Conservation (phyloP, 2,888 invertebrate genomes). For the Colletes collaris region DNA sequence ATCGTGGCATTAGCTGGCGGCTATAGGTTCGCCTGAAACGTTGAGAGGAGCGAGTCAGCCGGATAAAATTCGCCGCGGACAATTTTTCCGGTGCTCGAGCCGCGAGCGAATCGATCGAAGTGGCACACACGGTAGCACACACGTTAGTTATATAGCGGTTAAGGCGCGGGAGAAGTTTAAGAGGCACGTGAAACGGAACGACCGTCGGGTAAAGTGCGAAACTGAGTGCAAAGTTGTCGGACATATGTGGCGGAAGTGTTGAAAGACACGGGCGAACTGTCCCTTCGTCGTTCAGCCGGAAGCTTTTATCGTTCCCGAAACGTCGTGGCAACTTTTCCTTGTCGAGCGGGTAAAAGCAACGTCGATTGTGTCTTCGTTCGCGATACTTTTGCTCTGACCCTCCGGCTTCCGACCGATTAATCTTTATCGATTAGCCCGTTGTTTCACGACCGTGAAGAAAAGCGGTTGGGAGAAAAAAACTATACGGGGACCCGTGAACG, state of each 20-base stretch:
- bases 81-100: slow-evolving; percentile 9
- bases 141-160: slow-evolving; percentile 11
- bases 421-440: slow-evolving; percentile 53
- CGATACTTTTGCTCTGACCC: slow-evolving; percentile 16
- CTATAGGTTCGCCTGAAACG: too few species aligned
- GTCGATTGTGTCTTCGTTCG: slow-evolving; percentile 55
- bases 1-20: too few species aligned
- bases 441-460: slow-evolving; percentile 19
- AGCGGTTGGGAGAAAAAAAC: background rate
- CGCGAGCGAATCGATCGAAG: slow-evolving; percentile 23
- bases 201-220: slow-evolving; percentile 43
- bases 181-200: slow-evolving; percentile 42
- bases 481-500: background rate
- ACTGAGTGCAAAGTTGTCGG: slow-evolving; percentile 69
- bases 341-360: slow-evolving; percentile 45
- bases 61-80: background rate
- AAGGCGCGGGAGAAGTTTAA: slow-evolving; percentile 37
- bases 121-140: background rate
- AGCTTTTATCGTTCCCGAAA: slow-evolving; percentile 67
- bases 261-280: slow-evolving; percentile 56
- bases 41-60: too few species aligned
- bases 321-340: slow-evolving; percentile 63
- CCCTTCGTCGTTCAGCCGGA: slow-evolving; percentile 55
- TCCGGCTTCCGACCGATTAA: slow-evolving; percentile 51
- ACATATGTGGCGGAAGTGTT: slow-evolving; percentile 59